Percentiles rank a stretch among this genome's conserved stretches.
phyloP scores from a whole-genome alignment of 64 coral and sea anemone species.

The Platygyra sinensis region DNA sequence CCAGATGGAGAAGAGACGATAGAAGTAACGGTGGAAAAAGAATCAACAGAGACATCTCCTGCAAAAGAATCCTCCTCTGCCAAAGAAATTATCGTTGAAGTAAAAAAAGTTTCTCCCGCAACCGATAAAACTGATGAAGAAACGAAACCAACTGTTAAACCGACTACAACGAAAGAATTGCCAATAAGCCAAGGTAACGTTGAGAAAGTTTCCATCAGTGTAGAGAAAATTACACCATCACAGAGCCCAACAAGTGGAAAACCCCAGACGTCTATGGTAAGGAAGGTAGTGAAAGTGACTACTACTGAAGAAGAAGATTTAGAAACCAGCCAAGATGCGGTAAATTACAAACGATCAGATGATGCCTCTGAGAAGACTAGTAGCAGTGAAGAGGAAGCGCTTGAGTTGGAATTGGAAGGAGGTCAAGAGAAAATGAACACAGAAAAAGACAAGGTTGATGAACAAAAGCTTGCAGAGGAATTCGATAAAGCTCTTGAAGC shows the following conservation, averaged over 20 bases:
- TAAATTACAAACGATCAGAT: background rate
- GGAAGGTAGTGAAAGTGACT: background rate
- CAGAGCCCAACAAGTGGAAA: background rate
- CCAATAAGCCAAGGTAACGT: background rate
- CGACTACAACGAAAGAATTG: background rate
- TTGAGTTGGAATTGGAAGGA: background rate
- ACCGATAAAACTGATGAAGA: slow-evolving; percentile 4
- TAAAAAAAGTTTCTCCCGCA: background rate
- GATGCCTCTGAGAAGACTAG: background rate
- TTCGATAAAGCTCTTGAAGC: slow-evolving; percentile 29
- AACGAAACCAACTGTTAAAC: background rate
- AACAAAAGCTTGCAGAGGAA: slow-evolving; percentile 6
- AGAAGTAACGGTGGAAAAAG: background rate
- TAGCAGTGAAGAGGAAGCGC: background rate
- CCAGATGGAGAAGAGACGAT: background rate
- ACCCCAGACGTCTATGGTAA: background rate
- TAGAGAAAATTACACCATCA: background rate
- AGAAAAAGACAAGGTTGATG: background rate
- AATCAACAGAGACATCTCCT: background rate
- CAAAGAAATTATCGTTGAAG: background rate
- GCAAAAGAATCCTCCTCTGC: background rate
- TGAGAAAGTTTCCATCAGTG: background rate
- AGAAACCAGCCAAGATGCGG: background rate
- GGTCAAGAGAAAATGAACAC: background rate
- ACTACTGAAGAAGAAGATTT: slow-evolving; percentile 30